Base-by-base conservation (phyloP, 2,888 invertebrate species). In the Mesorhabditis sp. region DNA sequence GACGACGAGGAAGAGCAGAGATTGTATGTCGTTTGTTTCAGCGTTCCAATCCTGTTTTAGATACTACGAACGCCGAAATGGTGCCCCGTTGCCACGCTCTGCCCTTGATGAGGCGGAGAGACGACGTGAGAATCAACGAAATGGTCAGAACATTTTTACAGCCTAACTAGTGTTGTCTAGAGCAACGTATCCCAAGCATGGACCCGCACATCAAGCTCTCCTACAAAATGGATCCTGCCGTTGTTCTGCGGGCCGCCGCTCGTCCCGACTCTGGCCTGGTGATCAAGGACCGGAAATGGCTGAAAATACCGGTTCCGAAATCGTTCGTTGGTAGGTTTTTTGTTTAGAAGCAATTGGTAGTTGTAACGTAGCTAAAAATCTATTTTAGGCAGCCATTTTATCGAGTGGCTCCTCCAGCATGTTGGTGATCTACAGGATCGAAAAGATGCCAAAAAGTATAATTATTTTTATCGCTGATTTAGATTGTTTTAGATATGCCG, bases 251-350 rank as follows among this genome's bases (percentile, higher is more conserved):
- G 79, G 93, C 93, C 63, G 97, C 98, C 97, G 92, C 95, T 67
- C 91, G 93, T 80, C 92, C 94, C 0, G 95, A 97, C 85, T 96
- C 95, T 43, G 95, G 97, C 0, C 89, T 98, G 66, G 96, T 96
- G 88, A 94, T 98, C 74, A 90, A 95, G 72, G 96, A 98, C 88
- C 90, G 98, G 7, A 94, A 95, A 92, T 99, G 98, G 98, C 89
- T 98, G 44, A 98, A 98, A 89, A 97, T 98, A 77, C 95, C 94
- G 42, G 97, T 98, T 85, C 95, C 96, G 68, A 95, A 94, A 88
- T 96, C 98, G 74, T 98, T 98, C 88, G 95, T 98, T 85, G 96
- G 95, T 76, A 28, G 64, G 67, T 65, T 28, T 62, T 66, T 66
- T 50, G 6, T 10, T 50, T 15, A 43, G 44, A 10, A 0, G 43